phyloP scores from a whole-genome alignment of 2,113 vertebrate species.

The Forbesichthys papilliferus region DNA sequence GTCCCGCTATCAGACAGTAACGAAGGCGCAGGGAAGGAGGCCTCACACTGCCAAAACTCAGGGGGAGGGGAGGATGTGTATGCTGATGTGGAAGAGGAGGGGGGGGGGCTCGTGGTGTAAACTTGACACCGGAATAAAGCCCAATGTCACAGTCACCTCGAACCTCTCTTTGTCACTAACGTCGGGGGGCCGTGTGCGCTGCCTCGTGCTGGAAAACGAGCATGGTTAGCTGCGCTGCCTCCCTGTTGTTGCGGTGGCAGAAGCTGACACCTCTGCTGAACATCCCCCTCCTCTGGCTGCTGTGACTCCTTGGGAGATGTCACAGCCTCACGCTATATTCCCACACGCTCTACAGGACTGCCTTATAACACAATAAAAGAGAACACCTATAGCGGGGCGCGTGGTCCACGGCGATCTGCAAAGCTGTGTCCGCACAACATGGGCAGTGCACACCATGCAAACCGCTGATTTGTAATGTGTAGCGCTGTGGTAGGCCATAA shows the following conservation, averaged over 20 bases:
- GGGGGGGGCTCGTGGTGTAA: not conserved
- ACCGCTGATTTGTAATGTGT: not conserved
- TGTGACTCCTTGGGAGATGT: not conserved
- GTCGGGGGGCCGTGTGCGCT: constrained; percentile 8
- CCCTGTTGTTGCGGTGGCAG: not conserved
- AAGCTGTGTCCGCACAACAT: not conserved
- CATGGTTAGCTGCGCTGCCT: constrained; percentile 9
- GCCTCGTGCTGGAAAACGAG: constrained; percentile 12
- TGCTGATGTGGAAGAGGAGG: not conserved
- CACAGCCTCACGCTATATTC: not conserved
- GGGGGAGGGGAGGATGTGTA: no score
- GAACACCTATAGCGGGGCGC: no score
- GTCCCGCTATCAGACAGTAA: not conserved
- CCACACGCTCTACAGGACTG: not conserved
- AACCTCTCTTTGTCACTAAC: constrained; percentile 8
- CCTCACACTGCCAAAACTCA: not conserved
- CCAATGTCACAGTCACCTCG: not conserved
- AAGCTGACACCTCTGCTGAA: constrained; percentile 15
- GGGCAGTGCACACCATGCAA: not conserved
- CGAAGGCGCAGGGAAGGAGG: not conserved
- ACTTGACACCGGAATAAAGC: not conserved
- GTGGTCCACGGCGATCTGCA: not conserved
- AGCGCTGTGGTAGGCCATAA: no score
- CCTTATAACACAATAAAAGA: not conserved
- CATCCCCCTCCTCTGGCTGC: not conserved